These are phyloP conservation scores for Oostethus manadensis DNA, from an alignment of 2,113 vertebrate species.

Conservation along the genomic window DNA sequence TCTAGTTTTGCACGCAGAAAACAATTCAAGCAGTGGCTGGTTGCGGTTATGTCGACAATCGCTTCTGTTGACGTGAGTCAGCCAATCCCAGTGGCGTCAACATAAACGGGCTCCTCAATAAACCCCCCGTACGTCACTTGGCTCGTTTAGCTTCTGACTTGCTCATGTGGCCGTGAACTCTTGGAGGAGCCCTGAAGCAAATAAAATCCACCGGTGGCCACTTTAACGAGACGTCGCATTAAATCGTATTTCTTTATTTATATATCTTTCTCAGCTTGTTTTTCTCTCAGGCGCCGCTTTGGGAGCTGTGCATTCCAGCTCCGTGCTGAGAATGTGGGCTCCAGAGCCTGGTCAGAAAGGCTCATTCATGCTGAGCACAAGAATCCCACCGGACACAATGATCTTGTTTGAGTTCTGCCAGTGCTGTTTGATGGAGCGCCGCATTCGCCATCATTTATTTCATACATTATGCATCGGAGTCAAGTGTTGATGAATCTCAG, in stretches of 20 bases:
- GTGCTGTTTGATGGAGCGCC: conserved; percentile 48
- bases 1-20: no score
- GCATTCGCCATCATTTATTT: conserved; percentile 43
- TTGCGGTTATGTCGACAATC: no score
- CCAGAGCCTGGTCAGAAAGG: conserved; percentile 40
- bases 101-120: no score
- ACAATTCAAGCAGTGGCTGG: no score
- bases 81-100: no score
- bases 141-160: no score
- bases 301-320: conserved; percentile 40
- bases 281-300: conserved; percentile 19
- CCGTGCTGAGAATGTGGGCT: conserved; percentile 41
- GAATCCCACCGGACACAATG: conserved; percentile 44
- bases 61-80: no score
- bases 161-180: no score
- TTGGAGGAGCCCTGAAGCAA: neutral
- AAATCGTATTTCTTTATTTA: conserved; percentile 11
- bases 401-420: conserved; percentile 27
- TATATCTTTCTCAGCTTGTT: conserved; percentile 13
- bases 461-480: conserved; percentile 44
- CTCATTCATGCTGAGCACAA: conserved; percentile 64
- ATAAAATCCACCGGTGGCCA: neutral
- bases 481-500: conserved; percentile 25
- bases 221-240: neutral
- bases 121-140: no score